These are phyloP conservation scores for Percopsis transmontana DNA, from an alignment of 2,113 vertebrate genomes.

Conservation along the genomic window DNA sequence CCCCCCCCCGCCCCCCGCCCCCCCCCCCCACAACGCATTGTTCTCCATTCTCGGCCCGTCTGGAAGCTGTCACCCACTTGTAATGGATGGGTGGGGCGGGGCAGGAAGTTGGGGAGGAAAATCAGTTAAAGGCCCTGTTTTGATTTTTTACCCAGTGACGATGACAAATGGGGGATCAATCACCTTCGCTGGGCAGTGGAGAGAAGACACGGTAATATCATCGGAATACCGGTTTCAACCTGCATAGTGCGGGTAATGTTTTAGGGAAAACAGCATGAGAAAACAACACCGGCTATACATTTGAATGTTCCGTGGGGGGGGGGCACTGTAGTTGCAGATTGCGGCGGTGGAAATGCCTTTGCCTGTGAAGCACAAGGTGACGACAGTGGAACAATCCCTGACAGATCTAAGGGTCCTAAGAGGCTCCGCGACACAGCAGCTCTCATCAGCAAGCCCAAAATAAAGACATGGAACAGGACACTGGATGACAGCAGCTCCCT, in stretches of 20 bases:
- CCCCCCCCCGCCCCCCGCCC: constrained; percentile 30
- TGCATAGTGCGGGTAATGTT: too few species aligned
- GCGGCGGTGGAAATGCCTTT: background rate
- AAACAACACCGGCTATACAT: constrained; percentile 2
- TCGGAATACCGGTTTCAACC: background rate
- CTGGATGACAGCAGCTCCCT: constrained; percentile 52
- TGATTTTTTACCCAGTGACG: constrained; percentile 46
- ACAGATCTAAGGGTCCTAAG: constrained; percentile 41
- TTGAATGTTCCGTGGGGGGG: too few species aligned
- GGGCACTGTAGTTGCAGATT: background rate
- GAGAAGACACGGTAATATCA: constrained; percentile 15
- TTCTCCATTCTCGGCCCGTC: constrained; percentile 68
- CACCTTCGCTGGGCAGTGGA: constrained; percentile 31
- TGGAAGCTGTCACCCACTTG: constrained; percentile 67
- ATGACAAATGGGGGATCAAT: constrained; percentile 72
- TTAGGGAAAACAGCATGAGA: too few species aligned
- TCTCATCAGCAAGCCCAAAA: constrained; percentile 51
- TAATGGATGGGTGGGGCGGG: constrained; percentile 72
- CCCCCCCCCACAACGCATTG: constrained; percentile 77
- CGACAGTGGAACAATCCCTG: constrained; percentile 37
- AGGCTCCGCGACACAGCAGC: constrained; percentile 38
- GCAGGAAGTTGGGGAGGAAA: constrained; percentile 33
- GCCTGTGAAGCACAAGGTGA: constrained; percentile 40
- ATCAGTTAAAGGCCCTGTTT: constrained; percentile 56
- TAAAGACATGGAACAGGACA: constrained; percentile 58